Evolutionary conservation across 2,797 vertebrate species (phyloP).

Genomic region (Lycodopsis pacificus): DNA sequence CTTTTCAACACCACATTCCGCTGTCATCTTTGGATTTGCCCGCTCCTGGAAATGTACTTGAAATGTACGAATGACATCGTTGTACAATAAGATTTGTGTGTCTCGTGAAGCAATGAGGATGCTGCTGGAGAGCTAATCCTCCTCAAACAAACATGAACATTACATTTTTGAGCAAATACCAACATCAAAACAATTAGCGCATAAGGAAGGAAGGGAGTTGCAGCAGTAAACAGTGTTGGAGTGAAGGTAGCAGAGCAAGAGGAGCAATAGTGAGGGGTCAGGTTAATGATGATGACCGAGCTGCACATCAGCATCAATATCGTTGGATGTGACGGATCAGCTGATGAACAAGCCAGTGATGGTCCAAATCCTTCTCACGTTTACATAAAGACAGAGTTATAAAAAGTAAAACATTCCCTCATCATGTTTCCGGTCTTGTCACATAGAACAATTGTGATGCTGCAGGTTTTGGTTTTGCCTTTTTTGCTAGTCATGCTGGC

Average conservation of each 20-base stretch:
- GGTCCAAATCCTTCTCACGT: no score
- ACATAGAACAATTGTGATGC: background rate
- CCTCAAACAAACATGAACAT: background rate
- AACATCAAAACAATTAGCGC: background rate
- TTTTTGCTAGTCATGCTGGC: background rate
- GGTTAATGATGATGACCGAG: no score
- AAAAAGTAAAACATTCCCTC: no score
- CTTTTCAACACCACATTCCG: constrained; percentile 31
- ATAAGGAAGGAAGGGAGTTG: background rate
- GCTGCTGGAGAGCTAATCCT: background rate
- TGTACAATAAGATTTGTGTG: background rate
- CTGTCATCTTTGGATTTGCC: constrained; percentile 2
- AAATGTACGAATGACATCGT: background rate
- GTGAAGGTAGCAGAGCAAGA: no score
- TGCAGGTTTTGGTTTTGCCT: background rate
- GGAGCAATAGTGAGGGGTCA: no score
- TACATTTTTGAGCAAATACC: background rate
- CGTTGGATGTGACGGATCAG: no score
- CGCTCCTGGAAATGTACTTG: background rate
- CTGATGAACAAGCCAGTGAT: no score
- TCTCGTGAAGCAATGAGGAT: background rate
- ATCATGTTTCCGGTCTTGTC: no score
- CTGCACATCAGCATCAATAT: no score
- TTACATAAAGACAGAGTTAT: background rate
- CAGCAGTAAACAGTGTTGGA: no score